Evolutionary conservation across 2,888 invertebrate genomes (phyloP), one percentile per base, ranked within the genome.

Genomic region (Trichopoda pennipes): DNA sequence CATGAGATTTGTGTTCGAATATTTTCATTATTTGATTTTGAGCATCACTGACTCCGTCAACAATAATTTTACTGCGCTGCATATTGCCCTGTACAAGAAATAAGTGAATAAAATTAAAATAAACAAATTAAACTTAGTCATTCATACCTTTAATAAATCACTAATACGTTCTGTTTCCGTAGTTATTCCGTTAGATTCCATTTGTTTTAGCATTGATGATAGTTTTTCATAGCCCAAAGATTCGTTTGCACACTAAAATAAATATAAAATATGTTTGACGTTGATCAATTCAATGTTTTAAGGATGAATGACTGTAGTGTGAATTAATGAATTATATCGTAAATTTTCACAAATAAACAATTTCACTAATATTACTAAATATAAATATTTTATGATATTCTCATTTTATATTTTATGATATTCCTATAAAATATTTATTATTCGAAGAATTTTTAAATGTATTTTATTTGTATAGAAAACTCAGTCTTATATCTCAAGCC

Each of bases 31-130:
- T 95, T 90, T 97, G 96, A 81, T 94, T 93, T 86, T 96, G 95
- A 0, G 98, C 97, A 89, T 98, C 98, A 83, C 94, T 93, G 91
- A 98, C 95, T 83, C 98, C 97, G 89, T 98, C 98, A 84, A 96
- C 95, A 55, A 98, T 96, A 83, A 98, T 95, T 92, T 96, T 97
- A 90, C 97, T 97, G 70, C 98, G 94, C 92, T 99, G 98, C 90
- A 98, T 95, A 91, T 98, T 98, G 66, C 98, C 98, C 96, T 98
- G 92, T 0, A 68, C 58, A 55, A 80, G 58, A 80, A 58, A 61
- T 42, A 21, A 28, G 28, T 28, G 28, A 28, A 1, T 7, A 28
- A 28, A 63, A 12, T 55, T 21, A 35, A 42, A 28, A 42, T 3
- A n/a, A 35, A 44, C n/a, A 49, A 35, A 35, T 49, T n/a, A 21